Percentiles rank a stretch among this genome's conserved stretches.
Conservation (phyloP, 2,797 vertebrate genomes). For the Acanthurus leucopareius region DNA sequence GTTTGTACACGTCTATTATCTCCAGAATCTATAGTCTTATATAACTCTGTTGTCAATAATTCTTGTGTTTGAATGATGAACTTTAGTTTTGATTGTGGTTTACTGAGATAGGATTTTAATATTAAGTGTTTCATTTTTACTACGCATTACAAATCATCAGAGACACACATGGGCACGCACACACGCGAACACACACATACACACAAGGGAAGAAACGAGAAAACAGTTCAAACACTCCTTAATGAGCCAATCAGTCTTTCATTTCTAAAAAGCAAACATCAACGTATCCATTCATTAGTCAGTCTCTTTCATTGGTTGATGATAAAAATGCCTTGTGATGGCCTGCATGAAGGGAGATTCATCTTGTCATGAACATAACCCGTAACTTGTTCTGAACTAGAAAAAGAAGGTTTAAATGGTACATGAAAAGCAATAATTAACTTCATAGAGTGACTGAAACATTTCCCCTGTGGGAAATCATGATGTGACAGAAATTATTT, state of each 20-base stretch:
- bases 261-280: slow-evolving; percentile 41
- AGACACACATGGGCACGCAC: no score
- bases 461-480: slow-evolving; percentile 23
- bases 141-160: background rate
- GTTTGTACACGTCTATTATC: no score
- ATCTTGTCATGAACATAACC: slow-evolving; percentile 20
- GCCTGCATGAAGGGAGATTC: slow-evolving; percentile 18
- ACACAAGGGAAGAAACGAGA: background rate
- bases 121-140: background rate
- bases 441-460: slow-evolving; percentile 24
- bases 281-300: slow-evolving; percentile 37
- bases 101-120: background rate
- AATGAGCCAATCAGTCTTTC: slow-evolving; percentile 29
- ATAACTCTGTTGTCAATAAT: background rate
- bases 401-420: slow-evolving; percentile 36
- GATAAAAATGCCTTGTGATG: slow-evolving; percentile 38
- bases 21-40: background rate
- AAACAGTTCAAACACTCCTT: slow-evolving; percentile 26
- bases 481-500: slow-evolving; percentile 38
- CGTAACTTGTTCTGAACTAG: slow-evolving; percentile 40
- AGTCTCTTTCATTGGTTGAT: slow-evolving; percentile 37
- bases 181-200: background rate
- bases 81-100: background rate
- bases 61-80: background rate
- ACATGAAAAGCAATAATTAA: slow-evolving; percentile 51